Evolutionary conservation across 2,797 vertebrate genomes (phyloP), one percentile per base, ranked within the genome.

Genomic region (Poeciliopsis paucimaculata): DNA sequence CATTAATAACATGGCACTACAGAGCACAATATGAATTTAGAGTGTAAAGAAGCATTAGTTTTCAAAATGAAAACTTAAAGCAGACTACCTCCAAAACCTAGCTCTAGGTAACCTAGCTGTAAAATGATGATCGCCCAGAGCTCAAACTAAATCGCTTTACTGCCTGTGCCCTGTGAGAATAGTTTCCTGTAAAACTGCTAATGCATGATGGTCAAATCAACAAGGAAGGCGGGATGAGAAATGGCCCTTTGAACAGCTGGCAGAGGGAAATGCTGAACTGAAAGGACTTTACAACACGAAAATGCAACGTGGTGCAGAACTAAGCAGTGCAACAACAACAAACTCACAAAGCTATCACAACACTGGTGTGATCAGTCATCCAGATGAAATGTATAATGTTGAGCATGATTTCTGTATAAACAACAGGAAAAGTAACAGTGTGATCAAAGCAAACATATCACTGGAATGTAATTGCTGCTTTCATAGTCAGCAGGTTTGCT

Each of bases 321-420:
- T 83, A 88, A 88, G 87, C 80, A 77, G 70, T 78, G 79, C 34
- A 90, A 79, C 89, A 89, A 83, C 72, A 87, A 89, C 82, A 90
- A 77, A 62, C 83, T 84, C 78, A 16, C 84, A 91, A 92, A 88
- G 75, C 90, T 86, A 86, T 91, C 86, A 93, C 80, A 93, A 91
- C 92, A 91, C 47, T 86, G 83, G 79, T 89, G 90, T 87, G 90
- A 87, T 92, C 88, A 93, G 86, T 91, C 92, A 94, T 89, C 88
- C 91, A 93, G 90, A 92, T 94, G 88, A 94, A 93, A 92, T 86
- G 86, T 66, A 91, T 87, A 88, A 91, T 72, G 88, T 89, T 60
- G 77, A 90, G 86, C 82, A 84, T 84, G 82, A 86, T 83, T 81
- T 89, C 81, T 84, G 82, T 79, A 83, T 91, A 87, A 89, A 88